Conservation (phyloP, 2,797 vertebrate species). For the Anguilla anguilla region DNA sequence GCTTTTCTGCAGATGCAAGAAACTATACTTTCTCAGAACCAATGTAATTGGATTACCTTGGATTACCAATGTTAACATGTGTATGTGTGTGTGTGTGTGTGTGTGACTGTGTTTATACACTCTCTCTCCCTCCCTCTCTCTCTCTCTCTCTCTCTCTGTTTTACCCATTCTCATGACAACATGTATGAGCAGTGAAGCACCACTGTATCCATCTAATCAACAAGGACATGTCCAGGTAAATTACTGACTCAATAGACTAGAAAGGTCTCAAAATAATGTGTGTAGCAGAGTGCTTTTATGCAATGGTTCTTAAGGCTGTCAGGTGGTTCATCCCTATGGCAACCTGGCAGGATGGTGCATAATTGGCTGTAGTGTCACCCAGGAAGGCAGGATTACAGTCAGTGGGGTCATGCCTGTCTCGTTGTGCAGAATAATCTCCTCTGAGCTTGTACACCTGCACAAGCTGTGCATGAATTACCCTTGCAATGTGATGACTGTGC, state of each 20-base stretch:
- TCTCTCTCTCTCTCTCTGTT: neutral
- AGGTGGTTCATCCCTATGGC: neutral
- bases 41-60: conserved; percentile 9
- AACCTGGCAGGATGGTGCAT: neutral
- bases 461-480: neutral
- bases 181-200: neutral
- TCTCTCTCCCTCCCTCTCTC: no score
- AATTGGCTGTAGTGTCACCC: neutral
- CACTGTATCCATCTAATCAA: neutral
- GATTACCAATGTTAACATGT: neutral
- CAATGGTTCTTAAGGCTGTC: neutral
- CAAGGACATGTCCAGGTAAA: neutral
- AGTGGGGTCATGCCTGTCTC: neutral
- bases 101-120: neutral
- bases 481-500: neutral
- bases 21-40: no score
- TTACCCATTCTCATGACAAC: neutral
- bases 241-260: neutral
- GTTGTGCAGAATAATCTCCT: neutral
- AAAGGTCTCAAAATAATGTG: neutral
- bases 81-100: neutral
- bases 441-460: neutral
- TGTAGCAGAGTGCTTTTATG: neutral
- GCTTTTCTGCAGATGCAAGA: neutral
- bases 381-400: neutral